These are phyloP conservation scores for Chascanopsetta lugubris DNA, from an alignment of 2,113 vertebrate genomes.

Conservation along the genomic window DNA sequence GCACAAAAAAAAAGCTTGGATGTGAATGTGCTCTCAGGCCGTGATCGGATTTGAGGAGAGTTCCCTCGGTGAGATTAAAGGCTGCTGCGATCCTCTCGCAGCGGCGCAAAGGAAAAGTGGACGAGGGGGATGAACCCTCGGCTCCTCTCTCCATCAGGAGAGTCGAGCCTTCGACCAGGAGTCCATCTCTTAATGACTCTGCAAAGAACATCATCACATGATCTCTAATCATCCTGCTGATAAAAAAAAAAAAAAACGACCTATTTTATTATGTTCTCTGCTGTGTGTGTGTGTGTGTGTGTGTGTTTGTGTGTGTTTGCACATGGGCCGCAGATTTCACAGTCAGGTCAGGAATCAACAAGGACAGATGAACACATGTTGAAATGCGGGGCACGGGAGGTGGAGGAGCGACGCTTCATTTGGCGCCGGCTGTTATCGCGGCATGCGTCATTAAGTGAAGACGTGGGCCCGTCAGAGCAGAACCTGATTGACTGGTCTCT, in stretches of 20 bases:
- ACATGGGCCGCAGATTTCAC: constrained; percentile 2
- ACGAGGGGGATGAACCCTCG: neutral
- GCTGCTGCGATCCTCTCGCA: neutral
- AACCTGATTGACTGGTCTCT: constrained; percentile 54
- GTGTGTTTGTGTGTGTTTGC: constrained; percentile 8
- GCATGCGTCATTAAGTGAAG: constrained; percentile 51
- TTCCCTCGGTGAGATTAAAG: neutral
- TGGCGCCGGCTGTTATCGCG: constrained; percentile 41
- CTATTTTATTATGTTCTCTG: neutral
- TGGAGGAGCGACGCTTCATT: constrained; percentile 49
- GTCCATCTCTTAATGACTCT: constrained; percentile 34
- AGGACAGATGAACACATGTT: constrained; percentile 9
- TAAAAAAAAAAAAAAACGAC: neutral
- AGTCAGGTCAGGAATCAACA: neutral
- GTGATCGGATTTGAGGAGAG: neutral
- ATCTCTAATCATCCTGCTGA: constrained; percentile 12
- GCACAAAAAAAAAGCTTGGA: neutral
- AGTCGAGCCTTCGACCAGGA: constrained; percentile 12
- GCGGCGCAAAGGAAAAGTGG: constrained; percentile 2
- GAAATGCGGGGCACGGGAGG: constrained; percentile 8
- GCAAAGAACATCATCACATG: constrained; percentile 37
- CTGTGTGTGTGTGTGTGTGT: neutral
- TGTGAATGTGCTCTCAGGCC: neutral
- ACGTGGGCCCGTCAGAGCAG: constrained; percentile 54
- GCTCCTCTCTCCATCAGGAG: constrained; percentile 11